phyloP scores from a whole-genome alignment of 2,113 vertebrate genomes.

The Hyperoodon ampullatus region DNA sequence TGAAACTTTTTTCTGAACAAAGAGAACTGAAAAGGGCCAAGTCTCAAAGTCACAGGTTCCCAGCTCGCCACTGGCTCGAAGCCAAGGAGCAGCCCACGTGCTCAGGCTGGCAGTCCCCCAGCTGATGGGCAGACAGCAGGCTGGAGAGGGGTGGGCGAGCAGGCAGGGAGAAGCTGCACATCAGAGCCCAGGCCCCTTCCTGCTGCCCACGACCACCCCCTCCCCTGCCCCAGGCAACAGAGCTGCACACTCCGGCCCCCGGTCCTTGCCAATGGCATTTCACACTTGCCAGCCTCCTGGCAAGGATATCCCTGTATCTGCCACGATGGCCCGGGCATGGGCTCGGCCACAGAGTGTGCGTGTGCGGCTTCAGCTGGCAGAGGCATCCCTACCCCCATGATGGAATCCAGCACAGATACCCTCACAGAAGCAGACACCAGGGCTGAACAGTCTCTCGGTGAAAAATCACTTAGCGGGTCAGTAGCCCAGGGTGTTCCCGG shows the following conservation, averaged over 20 bases:
- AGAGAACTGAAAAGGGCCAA: slow-evolving; percentile 77
- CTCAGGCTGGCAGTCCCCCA: not conserved
- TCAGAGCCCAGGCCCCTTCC: not conserved
- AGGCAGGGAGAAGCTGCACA: not conserved
- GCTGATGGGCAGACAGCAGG: slow-evolving; percentile 43
- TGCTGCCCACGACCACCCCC: not conserved
- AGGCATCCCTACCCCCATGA: not conserved
- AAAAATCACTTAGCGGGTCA: not conserved
- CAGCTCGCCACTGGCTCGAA: slow-evolving; percentile 64
- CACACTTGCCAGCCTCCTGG: not conserved
- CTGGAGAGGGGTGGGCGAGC: not conserved
- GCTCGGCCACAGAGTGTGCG: not conserved
- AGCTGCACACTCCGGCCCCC: not conserved
- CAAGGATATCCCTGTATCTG: not conserved
- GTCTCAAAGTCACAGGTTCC: slow-evolving; percentile 78
- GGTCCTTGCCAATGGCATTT: not conserved
- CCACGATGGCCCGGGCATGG: not conserved
- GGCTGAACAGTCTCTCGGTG: not conserved
- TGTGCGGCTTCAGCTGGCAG: not conserved
- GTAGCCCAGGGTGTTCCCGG: not conserved
- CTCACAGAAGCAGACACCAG: not conserved
- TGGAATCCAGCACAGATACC: slow-evolving; percentile 18
- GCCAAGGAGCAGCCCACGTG: slow-evolving; percentile 53
- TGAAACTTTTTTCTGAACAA: slow-evolving; percentile 76
- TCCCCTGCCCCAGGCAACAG: not conserved